Conservation (phyloP, 2,113 vertebrate species). For the Odontesthes bonariensis region DNA sequence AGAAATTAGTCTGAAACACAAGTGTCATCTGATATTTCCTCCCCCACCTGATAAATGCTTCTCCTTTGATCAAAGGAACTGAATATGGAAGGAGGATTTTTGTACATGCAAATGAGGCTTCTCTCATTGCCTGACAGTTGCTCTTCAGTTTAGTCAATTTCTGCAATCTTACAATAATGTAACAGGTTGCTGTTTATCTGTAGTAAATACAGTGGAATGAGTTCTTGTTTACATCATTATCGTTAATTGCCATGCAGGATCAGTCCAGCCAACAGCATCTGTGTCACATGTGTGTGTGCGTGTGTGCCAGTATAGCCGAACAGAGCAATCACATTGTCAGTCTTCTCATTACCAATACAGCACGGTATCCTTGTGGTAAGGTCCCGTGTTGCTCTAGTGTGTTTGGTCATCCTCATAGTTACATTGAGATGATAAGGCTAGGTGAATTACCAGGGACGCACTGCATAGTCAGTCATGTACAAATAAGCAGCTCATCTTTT, state of each 20-base stretch:
- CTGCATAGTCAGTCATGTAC: conserved; percentile 10
- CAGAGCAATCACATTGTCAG: conserved; percentile 49
- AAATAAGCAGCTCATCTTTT: conserved; percentile 26
- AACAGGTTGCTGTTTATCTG: conserved; percentile 76
- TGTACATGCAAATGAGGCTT: conserved; percentile 37
- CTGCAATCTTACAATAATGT: conserved; percentile 59
- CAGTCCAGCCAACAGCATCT: conserved; percentile 49
- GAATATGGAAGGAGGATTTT: conserved; percentile 35
- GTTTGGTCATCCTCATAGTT: conserved; percentile 26
- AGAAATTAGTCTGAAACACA: conserved; percentile 42
- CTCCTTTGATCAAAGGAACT: conserved; percentile 54
- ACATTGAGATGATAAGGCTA: conserved; percentile 4
- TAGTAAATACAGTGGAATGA: conserved; percentile 61
- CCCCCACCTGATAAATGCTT: conserved; percentile 49
- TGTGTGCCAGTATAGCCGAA: conserved; percentile 23
- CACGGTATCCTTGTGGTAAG: conserved; percentile 24
- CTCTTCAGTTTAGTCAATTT: conserved; percentile 38
- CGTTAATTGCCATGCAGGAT: conserved; percentile 76
- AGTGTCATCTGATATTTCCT: conserved; percentile 52
- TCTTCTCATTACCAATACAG: conserved; percentile 59
- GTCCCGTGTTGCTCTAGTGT: conserved; percentile 8
- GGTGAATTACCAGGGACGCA: conserved; percentile 30
- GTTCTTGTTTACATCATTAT: conserved; percentile 82
- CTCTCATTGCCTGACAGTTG: conserved; percentile 32
- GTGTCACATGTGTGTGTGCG: not conserved